Evolutionary conservation across 2,113 vertebrate species (phyloP).

Genomic region (Sciurus niger): DNA sequence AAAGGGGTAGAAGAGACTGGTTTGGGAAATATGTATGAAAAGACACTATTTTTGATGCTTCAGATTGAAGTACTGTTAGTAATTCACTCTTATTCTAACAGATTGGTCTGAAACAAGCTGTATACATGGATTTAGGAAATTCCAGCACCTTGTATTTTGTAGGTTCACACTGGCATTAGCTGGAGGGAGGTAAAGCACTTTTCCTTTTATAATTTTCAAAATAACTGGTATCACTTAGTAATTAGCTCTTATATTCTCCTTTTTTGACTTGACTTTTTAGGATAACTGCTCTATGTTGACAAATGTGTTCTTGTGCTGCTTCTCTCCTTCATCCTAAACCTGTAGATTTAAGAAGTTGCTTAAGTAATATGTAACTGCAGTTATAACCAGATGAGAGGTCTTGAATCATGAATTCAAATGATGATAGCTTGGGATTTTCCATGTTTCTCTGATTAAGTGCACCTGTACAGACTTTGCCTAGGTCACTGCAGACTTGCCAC

Average conservation of each 20-base stretch:
- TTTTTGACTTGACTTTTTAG: neutral
- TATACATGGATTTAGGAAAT: neutral
- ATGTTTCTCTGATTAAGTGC: neutral
- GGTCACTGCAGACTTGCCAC: neutral
- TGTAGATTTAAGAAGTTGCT: neutral
- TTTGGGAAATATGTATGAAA: neutral
- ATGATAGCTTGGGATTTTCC: neutral
- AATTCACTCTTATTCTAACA: neutral
- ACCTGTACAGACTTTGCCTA: neutral
- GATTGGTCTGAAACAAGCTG: neutral
- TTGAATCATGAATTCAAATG: neutral
- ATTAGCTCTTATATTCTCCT: neutral
- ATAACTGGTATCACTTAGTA: neutral
- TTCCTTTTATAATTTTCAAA: constrained; percentile 8
- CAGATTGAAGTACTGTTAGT: neutral
- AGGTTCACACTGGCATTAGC: neutral
- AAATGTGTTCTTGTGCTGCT: neutral
- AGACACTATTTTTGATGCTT: neutral
- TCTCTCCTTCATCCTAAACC: neutral
- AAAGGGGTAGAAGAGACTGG: neutral
- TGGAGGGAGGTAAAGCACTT: neutral
- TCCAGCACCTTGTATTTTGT: neutral
- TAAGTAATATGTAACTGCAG: neutral
- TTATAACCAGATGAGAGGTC: neutral
- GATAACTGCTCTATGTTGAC: neutral